Conservation (phyloP, 2,888 invertebrate species). For the Theretra japonica region DNA sequence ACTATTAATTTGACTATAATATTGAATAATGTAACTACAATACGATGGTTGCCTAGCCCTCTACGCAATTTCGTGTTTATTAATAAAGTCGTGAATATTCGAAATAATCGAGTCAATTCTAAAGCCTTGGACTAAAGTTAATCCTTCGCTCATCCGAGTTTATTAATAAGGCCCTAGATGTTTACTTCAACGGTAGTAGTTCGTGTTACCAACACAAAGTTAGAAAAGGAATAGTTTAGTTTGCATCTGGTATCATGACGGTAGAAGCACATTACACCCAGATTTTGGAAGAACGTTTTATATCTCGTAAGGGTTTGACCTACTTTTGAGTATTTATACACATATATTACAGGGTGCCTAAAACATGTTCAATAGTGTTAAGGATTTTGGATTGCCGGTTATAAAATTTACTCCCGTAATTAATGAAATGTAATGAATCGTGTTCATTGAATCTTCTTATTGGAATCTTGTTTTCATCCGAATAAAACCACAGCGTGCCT, state of each 20-base stretch:
- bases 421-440: not conserved
- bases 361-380: conserved; percentile 21
- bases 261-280: not conserved
- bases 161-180: no score
- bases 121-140: no score
- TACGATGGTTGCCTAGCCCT: no score
- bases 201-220: not conserved
- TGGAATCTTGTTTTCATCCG: conserved; percentile 21
- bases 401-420: not conserved
- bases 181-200: not conserved
- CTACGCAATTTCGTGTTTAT: no score
- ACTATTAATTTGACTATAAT: no score
- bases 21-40: no score
- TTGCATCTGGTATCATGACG: not conserved
- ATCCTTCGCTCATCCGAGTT: no score
- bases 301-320: conserved; percentile 23
- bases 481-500: conserved; percentile 50
- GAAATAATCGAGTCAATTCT: no score
- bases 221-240: not conserved
- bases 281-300: conserved; percentile 29
- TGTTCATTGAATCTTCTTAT: not conserved
- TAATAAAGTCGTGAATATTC: no score
- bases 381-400: conserved; percentile 11
- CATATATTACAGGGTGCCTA: conserved; percentile 21
- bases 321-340: conserved; percentile 17